Percentiles rank a stretch among this genome's conserved stretches.
These are phyloP conservation scores for Mola mola DNA, from an alignment of 2,113 vertebrate genomes.

Conservation along the genomic window DNA sequence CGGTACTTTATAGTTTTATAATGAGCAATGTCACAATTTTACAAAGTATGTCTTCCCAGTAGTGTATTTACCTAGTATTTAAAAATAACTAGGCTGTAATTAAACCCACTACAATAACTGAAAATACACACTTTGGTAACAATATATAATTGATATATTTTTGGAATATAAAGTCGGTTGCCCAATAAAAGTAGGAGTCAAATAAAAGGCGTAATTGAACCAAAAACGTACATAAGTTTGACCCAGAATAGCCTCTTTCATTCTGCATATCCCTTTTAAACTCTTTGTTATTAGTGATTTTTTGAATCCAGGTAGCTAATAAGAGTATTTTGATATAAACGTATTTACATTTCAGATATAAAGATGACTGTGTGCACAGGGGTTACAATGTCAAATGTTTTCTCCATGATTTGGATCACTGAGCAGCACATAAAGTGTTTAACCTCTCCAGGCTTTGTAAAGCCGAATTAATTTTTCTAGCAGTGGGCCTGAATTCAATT, in stretches of 20 bases:
- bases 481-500: conserved; percentile 81
- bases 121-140: no score
- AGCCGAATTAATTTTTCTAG: conserved; percentile 83
- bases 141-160: conserved; percentile 11
- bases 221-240: background rate
- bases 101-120: background rate
- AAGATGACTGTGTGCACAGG: conserved; percentile 49
- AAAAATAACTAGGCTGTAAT: background rate
- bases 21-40: no score
- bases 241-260: background rate
- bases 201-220: no score
- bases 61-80: no score
- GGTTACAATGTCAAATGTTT: conserved; percentile 78
- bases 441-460: conserved; percentile 82
- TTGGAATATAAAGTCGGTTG: background rate
- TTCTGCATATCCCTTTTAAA: background rate
- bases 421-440: conserved; percentile 83
- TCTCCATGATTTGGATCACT: conserved; percentile 81
- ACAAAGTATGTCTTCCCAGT: no score
- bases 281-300: no score
- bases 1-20: no score
- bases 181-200: background rate
- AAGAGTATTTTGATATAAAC: conserved; percentile 61
- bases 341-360: conserved; percentile 68
- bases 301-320: conserved; percentile 57